phyloP scores from a whole-genome alignment of 2,888 invertebrate species.

The Eristalis arbustorum region DNA sequence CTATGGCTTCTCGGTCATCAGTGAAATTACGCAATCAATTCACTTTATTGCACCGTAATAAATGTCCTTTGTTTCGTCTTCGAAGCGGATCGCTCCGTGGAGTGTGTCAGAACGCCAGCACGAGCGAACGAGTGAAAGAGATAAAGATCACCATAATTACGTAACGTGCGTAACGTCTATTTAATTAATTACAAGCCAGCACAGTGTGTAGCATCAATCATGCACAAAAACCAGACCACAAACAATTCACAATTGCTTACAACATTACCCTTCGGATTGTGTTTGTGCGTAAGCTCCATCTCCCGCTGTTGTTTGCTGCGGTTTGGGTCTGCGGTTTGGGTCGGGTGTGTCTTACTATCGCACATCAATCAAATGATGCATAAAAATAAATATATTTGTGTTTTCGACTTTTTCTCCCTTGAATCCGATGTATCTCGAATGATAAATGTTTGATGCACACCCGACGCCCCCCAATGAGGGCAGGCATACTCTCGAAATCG shows the following conservation, averaged over 20 bases:
- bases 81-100: background rate
- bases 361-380: constrained; percentile 43
- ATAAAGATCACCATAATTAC: constrained; percentile 25
- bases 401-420: background rate
- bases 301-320: background rate
- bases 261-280: background rate
- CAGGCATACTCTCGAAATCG: background rate
- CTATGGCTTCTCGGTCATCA: background rate
- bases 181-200: constrained; percentile 34
- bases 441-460: constrained; percentile 38
- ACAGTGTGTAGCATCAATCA: constrained; percentile 29
- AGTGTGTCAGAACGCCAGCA: no score
- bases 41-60: background rate
- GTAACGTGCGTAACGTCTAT: constrained; percentile 7
- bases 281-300: background rate
- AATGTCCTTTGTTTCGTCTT: background rate
- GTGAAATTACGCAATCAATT: constrained; percentile 3
- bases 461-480: background rate
- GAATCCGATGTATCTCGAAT: constrained; percentile 13
- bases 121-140: background rate
- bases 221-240: constrained; percentile 31
- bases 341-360: constrained; percentile 1
- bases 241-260: constrained; percentile 30
- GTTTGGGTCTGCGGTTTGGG: background rate
- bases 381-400: constrained; percentile 37